Evolutionary conservation across 2,888 invertebrate genomes (phyloP).

Genomic region (Lithophane socia): DNA sequence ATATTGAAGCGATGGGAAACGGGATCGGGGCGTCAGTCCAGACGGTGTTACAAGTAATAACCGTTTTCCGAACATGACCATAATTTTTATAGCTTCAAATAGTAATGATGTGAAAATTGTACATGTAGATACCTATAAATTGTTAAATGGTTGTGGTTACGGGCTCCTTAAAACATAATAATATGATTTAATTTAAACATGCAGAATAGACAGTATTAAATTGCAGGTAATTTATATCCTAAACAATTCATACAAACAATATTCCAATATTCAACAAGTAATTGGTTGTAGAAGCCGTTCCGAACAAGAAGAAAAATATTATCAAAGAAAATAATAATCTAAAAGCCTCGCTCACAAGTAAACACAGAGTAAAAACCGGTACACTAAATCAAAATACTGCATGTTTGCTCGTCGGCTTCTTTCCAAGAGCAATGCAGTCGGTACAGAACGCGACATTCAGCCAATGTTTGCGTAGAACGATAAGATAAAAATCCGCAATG

Average conservation of each 20-base stretch:
- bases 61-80: conserved; percentile 47
- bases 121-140: not conserved
- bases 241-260: not conserved
- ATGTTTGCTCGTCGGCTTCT: conserved; percentile 52
- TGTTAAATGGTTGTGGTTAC: not conserved
- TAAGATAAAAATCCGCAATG: conserved; percentile 76
- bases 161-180: not conserved
- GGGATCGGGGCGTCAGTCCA: conserved; percentile 55
- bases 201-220: not conserved
- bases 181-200: conserved; percentile 5
- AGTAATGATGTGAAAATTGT: conserved; percentile 43
- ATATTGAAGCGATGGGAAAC: conserved; percentile 65
- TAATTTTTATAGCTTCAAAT: conserved; percentile 43
- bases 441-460: conserved; percentile 55
- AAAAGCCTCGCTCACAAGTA: conserved; percentile 15
- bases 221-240: not conserved
- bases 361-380: conserved; percentile 30
- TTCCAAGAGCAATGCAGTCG: conserved; percentile 56
- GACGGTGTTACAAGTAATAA: conserved; percentile 49
- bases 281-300: not conserved
- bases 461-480: conserved; percentile 65
- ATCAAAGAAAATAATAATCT: conserved; percentile 9
- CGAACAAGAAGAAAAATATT: not conserved
- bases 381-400: conserved; percentile 44
- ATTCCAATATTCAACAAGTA: not conserved